phyloP scores from a whole-genome alignment of 2,888 invertebrate genomes.

The Altica lythri region DNA sequence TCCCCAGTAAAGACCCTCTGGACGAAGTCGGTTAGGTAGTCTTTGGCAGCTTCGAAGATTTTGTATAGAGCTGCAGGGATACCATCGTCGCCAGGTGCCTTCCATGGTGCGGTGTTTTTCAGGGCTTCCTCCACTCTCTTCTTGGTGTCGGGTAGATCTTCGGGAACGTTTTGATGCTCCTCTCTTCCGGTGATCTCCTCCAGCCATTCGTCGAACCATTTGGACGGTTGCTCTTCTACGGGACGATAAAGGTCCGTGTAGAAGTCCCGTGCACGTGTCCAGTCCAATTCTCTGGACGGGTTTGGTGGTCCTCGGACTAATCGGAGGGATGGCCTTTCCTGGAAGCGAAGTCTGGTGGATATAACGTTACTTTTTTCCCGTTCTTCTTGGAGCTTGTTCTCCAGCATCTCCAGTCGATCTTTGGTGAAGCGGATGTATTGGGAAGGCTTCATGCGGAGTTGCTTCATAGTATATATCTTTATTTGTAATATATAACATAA shows the following conservation, averaged over 20 bases:
- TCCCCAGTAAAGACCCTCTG: background rate
- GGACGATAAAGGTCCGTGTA: background rate
- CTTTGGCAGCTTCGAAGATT: background rate
- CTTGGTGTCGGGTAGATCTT: background rate
- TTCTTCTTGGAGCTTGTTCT: background rate
- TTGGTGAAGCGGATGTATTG: background rate
- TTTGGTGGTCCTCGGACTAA: background rate
- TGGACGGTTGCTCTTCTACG: background rate
- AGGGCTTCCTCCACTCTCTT: no score
- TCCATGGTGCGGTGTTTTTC: no score
- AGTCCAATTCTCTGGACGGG: background rate
- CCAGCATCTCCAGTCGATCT: background rate
- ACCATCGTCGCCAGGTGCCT: background rate
- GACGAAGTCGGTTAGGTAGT: background rate
- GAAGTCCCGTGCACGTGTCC: background rate
- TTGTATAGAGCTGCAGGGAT: background rate
- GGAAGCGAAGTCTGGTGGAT: background rate
- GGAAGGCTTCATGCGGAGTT: background rate
- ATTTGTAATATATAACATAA: no score
- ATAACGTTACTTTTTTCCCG: background rate
- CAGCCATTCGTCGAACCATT: background rate
- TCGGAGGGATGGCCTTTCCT: background rate
- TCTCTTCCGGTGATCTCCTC: background rate
- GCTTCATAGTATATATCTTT: background rate
- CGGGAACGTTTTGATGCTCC: background rate